Evolutionary conservation across 2,888 invertebrate genomes (phyloP), one percentile per base, ranked within the genome.

Genomic region (Hirudinaria manillensis): DNA sequence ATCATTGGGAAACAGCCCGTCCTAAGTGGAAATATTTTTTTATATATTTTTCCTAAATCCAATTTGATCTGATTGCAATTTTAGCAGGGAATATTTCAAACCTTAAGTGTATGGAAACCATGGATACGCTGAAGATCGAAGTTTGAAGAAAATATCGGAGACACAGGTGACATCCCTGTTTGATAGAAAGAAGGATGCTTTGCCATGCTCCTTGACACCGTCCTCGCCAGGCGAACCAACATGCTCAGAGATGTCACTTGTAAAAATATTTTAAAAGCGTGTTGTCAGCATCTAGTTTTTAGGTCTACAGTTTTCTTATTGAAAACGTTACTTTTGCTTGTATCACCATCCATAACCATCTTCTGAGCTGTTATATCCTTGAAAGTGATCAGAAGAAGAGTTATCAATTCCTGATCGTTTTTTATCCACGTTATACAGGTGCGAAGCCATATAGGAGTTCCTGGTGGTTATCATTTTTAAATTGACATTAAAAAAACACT

Each of bases 361-460:
- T 99, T 99, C 84, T 99, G 90, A 80, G 99, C 97, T 78, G 99
- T 99, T 88, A 99, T 99, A 88, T 99, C 99, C 86, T 98, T 91
- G 90, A 99, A 98, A 80, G 98, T 98, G 85, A 97, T 91, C 85
- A 99, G 90, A 89, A 98, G 98, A 86, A 99, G 89, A 83, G 99
- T 98, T 83, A 99, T 98, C 87, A 95, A 90, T 88, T 99, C 97
- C 87, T 97, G 90, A 89, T 99, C 98, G 92, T 99, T 99, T 87
- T 94, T 93, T 88, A 99, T 98, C 79, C 98, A 98, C 79, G 98
- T 96, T 87, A 98, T 92, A 88, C 98, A 97, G 83, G 98, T 90
- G 83, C 98, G 90, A 85, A 99, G 92, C 99, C 99, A 99, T 90
- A 99, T 89, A 87, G 97, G 98, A 81, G 96, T 97, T 88, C 93